Conservation (phyloP, 2,797 vertebrate genomes). For the Mormyrops boulengeri region DNA sequence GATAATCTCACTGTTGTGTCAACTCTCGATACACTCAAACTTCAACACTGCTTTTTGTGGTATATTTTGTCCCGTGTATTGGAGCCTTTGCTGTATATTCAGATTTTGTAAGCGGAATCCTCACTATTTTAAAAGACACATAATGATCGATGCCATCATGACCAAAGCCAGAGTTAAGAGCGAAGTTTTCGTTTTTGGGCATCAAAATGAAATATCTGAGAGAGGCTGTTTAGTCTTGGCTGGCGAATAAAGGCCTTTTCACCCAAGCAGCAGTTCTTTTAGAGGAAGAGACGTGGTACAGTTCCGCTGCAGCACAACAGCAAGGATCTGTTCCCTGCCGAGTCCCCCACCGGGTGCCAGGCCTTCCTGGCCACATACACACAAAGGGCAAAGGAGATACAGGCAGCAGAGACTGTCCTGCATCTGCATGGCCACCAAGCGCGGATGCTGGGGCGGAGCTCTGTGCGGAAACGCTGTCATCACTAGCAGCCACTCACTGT, state of each 20-base stretch:
- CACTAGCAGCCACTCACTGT: background rate
- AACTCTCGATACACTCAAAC: background rate
- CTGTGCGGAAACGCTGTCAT: background rate
- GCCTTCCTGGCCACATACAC: background rate
- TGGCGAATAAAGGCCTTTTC: conserved; percentile 8
- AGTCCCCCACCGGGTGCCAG: background rate
- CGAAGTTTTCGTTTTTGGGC: background rate
- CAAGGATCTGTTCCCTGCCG: background rate
- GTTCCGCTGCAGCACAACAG: background rate
- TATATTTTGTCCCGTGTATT: background rate
- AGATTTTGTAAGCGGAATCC: background rate
- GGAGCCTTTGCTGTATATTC: background rate
- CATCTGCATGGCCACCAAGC: background rate
- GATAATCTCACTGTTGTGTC: background rate
- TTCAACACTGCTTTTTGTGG: background rate
- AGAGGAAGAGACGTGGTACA: background rate
- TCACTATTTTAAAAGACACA: background rate
- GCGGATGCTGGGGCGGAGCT: background rate
- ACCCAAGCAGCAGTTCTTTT: background rate
- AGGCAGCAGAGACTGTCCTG: background rate
- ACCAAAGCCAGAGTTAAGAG: background rate
- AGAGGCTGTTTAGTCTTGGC: background rate
- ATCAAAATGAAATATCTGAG: background rate
- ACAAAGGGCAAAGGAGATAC: background rate
- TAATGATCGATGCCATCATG: background rate